phyloP scores from a whole-genome alignment of 2,113 vertebrate species.

The Hemiprocne comata region DNA sequence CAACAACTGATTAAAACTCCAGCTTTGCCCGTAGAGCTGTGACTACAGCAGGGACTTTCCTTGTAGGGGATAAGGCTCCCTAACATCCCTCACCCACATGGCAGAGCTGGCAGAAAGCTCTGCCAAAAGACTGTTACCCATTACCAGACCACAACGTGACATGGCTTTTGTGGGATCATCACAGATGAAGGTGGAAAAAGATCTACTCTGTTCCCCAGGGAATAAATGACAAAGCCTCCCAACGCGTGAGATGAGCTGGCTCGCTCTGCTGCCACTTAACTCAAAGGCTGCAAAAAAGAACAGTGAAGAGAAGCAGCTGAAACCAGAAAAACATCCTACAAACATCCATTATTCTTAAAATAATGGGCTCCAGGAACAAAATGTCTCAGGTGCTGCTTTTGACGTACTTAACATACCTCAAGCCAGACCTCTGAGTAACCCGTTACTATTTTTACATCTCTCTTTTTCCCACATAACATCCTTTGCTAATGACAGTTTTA shows the following conservation, averaged over 20 bases:
- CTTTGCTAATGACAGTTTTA: not conserved
- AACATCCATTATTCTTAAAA: not conserved
- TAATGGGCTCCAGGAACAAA: not conserved
- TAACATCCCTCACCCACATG: fast-evolving
- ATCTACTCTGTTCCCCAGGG: not conserved
- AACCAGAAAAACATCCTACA: not conserved
- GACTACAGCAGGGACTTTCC: not conserved
- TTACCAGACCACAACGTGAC: not conserved
- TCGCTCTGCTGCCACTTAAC: not conserved
- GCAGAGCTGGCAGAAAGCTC: not conserved
- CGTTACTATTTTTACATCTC: not conserved
- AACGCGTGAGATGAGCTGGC: not conserved
- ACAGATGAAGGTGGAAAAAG: not conserved
- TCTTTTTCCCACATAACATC: not conserved
- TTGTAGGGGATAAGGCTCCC: not conserved
- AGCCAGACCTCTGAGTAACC: not conserved
- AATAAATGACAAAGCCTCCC: not conserved
- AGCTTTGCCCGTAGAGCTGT: not conserved
- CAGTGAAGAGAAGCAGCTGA: not conserved
- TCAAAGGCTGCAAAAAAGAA: not conserved
- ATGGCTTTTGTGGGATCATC: not conserved
- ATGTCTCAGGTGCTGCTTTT: not conserved
- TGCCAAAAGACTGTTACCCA: not conserved
- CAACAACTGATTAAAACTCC: not conserved
- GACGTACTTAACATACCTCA: not conserved